Conservation (phyloP, 2,113 vertebrate species). For the Rhinopomastus cyanomelas region DNA sequence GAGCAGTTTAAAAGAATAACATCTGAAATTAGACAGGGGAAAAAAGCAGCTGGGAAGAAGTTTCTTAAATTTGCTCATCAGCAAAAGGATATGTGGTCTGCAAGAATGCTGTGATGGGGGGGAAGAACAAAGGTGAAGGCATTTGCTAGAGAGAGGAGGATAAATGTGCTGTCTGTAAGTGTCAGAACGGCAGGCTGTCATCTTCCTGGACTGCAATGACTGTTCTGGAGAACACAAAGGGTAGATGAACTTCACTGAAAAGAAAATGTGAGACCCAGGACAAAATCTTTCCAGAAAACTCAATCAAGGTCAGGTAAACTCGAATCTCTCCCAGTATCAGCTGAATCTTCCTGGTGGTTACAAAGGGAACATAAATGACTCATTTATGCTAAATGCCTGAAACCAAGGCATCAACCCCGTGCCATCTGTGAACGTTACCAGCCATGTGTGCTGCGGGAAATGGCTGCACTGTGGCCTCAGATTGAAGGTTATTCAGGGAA, state of each 20-base stretch:
- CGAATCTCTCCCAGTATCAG: background rate
- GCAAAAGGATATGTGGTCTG: background rate
- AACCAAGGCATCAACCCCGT: background rate
- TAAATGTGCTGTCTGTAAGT: background rate
- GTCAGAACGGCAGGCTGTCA: background rate
- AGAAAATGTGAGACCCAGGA: background rate
- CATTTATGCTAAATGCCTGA: background rate
- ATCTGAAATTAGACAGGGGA: background rate
- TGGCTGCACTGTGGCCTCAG: background rate
- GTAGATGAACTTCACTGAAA: background rate
- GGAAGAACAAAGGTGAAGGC: background rate
- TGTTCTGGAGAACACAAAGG: background rate
- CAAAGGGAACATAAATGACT: background rate
- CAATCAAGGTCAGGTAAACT: constrained; percentile 8
- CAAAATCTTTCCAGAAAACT: constrained; percentile 3
- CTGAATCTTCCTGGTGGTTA: background rate
- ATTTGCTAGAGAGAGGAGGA: background rate
- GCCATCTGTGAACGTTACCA: background rate
- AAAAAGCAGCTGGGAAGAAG: background rate
- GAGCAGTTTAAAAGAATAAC: background rate
- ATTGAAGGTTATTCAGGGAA: background rate
- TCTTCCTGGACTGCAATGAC: background rate
- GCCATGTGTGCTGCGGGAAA: background rate
- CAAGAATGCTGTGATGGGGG: background rate
- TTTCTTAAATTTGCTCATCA: background rate